A percentile compares a stretch with the other conserved stretches of the same genome.
Evolutionary conservation across 2,113 vertebrate genomes (phyloP).

Genomic region (Lepisosteus osseus): DNA sequence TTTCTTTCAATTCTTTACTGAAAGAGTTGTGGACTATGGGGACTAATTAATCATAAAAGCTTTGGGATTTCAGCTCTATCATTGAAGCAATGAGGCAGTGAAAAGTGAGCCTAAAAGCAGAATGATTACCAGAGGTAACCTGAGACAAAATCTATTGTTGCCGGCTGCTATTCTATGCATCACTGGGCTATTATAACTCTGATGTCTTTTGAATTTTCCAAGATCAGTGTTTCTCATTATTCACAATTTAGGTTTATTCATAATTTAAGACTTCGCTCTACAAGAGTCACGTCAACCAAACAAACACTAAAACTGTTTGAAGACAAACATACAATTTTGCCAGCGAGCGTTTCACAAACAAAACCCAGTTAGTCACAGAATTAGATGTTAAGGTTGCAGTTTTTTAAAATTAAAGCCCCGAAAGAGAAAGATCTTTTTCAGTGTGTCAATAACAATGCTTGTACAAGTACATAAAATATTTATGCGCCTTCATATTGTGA

Average conservation of each 20-base stretch:
- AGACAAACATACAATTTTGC: too few relatives aligned
- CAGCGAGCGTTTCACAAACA: too few relatives aligned
- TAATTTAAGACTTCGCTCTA: constrained; percentile 42
- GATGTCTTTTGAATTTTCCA: constrained; percentile 61
- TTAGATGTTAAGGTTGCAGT: too few relatives aligned
- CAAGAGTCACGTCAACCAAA: constrained; percentile 36
- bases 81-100: constrained; percentile 73
- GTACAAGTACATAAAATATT: constrained; percentile 63
- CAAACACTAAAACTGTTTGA: neutral
- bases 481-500: constrained; percentile 59
- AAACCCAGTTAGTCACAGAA: too few relatives aligned
- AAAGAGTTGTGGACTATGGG: constrained; percentile 71
- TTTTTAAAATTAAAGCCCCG: neutral
- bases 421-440: constrained; percentile 9
- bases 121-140: constrained; percentile 83
- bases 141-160: constrained; percentile 90
- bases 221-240: constrained; percentile 51
- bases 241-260: constrained; percentile 50
- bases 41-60: constrained; percentile 85
- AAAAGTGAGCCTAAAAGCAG: constrained; percentile 92
- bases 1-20: constrained; percentile 49
- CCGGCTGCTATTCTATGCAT: constrained; percentile 79
- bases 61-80: constrained; percentile 79
- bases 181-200: constrained; percentile 78
- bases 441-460: constrained; percentile 52